Percentiles rank a stretch among this genome's conserved stretches.
These are phyloP conservation scores for Xylota sylvarum DNA, from an alignment of 2,888 invertebrate genomes.

Conservation along the genomic window DNA sequence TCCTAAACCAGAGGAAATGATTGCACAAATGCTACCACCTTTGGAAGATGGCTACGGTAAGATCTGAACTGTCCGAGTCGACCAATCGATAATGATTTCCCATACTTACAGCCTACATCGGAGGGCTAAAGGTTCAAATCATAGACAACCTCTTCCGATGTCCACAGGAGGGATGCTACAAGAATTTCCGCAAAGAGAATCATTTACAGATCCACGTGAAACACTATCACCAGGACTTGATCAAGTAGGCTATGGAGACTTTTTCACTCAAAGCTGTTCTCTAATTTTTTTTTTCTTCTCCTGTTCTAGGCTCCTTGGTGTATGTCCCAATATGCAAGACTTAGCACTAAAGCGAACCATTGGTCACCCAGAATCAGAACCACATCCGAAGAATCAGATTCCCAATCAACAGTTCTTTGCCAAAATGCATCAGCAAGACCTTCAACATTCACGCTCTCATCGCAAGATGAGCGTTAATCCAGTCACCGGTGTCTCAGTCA, in stretches of 20 bases:
- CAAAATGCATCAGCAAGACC: slow-evolving; percentile 84
- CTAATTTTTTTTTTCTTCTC: not conserved
- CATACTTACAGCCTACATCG: slow-evolving; percentile 85
- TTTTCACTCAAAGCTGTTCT: slow-evolving; percentile 17
- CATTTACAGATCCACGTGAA: slow-evolving; percentile 97
- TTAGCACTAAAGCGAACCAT: slow-evolving; percentile 92
- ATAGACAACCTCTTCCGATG: slow-evolving; percentile 90
- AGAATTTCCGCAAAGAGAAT: slow-evolving; percentile 96
- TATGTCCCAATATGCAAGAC: slow-evolving; percentile 94
- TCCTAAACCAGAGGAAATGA: not conserved
- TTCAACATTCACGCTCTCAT: slow-evolving; percentile 81
- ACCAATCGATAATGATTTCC: not conserved
- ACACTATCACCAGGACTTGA: slow-evolving; percentile 94
- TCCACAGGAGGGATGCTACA: slow-evolving; percentile 93
- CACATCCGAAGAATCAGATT: slow-evolving; percentile 84
- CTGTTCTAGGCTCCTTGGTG: slow-evolving; percentile 86
- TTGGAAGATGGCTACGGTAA: slow-evolving; percentile 83
- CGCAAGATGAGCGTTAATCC: slow-evolving; percentile 77
- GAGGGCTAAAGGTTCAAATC: slow-evolving; percentile 88
- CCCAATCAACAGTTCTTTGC: slow-evolving; percentile 85
- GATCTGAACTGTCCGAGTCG: not conserved
- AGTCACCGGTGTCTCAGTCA: slow-evolving; percentile 35
- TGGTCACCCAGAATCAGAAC: slow-evolving; percentile 86
- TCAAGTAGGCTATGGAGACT: slow-evolving; percentile 85
- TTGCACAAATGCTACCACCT: slow-evolving; percentile 43